phyloP scores from a whole-genome alignment of 2,888 invertebrate species.

The Caenorhabditis virilis region DNA sequence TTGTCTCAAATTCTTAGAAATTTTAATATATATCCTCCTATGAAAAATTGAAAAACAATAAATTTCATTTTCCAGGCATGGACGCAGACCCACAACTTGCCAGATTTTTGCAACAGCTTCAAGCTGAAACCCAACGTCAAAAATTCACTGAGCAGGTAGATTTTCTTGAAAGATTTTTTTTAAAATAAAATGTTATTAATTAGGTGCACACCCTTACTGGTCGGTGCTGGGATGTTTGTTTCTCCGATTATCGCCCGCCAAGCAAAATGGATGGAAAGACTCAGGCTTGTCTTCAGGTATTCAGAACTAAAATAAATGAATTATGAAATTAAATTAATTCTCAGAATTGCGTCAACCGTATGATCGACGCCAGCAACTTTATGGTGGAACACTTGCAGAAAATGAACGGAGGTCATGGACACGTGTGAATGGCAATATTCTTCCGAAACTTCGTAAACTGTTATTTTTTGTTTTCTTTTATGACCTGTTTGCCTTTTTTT shows the following conservation, averaged over 20 bases:
- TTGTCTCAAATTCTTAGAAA: too few relatives aligned
- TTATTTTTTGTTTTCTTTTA: neutral
- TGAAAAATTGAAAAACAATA: neutral
- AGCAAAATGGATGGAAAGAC: constrained; percentile 62
- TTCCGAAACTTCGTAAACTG: too few relatives aligned
- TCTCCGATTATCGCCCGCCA: constrained; percentile 64
- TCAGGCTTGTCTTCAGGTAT: constrained; percentile 49
- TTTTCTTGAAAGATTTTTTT: neutral
- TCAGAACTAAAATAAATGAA: neutral
- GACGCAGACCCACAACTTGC: constrained; percentile 52
- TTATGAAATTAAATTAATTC: constrained; percentile 10
- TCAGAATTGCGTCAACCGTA: constrained; percentile 65
- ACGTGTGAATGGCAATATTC: constrained; percentile 5
- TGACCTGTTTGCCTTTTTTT: constrained; percentile 7
- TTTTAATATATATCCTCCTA: too few relatives aligned
- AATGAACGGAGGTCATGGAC: constrained; percentile 52
- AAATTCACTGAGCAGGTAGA: constrained; percentile 64
- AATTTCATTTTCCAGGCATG: constrained; percentile 12
- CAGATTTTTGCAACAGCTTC: constrained; percentile 60
- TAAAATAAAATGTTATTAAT: neutral
- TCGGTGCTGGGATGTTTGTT: constrained; percentile 64
- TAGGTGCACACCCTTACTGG: constrained; percentile 60
- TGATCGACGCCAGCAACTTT: constrained; percentile 65
- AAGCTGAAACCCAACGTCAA: constrained; percentile 62
- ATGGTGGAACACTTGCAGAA: constrained; percentile 67